Base-by-base conservation (phyloP, 2,113 vertebrate genomes). In the Petaurus breviceps region DNA sequence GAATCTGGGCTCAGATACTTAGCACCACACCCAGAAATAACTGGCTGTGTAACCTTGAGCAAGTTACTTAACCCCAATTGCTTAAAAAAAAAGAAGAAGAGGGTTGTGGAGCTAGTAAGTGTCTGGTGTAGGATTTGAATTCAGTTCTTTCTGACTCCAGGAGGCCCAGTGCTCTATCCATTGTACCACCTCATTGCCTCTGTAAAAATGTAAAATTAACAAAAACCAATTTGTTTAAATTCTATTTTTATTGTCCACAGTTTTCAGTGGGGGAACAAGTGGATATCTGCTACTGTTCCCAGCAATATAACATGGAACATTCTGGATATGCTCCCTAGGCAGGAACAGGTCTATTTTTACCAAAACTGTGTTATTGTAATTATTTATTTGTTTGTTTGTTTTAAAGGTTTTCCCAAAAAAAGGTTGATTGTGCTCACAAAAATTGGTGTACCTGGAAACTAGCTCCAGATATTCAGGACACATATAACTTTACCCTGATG, bases 401-500 rank as follows among this genome's bases (percentile, higher is more conserved):
- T 97, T 37, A 91, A 89, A 99, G 99, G 91, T 97, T 98, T 96
- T 98, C 98, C 31, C n/a, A 95, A 25, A 94, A 97, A 96, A 54
- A 22, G 19, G 43, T 0, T 1, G 0, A 31, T 92, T 68, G 93
- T 96, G 0, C 92, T 14, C 77, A 77, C 1, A 98, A 95, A 89
- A 93, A 61, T 49, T 91, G 19, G 0, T 99, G 99, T 94, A 43
- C 89, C 94, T 99, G 98, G 98, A 3, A 95, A 91, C 90, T 98
- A 68, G 92, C 90, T 46, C 50, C 94, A 53, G 93, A 96, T 10
- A 52, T 93, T 5, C 98, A 98, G 96, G 94, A 54, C 91, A 94
- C 46, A 1, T 98, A 94, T 77, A 98, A 99, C 95, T 95, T 99
- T 90, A 99, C 97, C 7, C 11, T 99, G 95, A 92, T 52, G 16